Percentiles rank a stretch among this genome's conserved stretches.
These are phyloP conservation scores for Scleropages formosus DNA, from an alignment of 2,797 vertebrate species.

Conservation along the genomic window DNA sequence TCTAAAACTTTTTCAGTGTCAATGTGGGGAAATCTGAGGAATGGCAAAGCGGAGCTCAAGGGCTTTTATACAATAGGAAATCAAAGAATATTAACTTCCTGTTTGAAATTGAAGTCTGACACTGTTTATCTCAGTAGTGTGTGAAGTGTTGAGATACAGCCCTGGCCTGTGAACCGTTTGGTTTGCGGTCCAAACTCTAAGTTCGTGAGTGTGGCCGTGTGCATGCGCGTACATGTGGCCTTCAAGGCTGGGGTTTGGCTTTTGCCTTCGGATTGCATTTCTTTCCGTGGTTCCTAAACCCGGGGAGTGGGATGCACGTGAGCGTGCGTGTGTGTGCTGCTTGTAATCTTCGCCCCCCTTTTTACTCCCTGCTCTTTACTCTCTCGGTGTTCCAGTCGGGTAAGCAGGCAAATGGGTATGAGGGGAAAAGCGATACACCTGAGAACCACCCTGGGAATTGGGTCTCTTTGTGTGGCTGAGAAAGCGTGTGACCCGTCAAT, in stretches of 20 bases:
- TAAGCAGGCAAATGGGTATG: conserved; percentile 26
- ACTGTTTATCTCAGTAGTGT: conserved; percentile 43
- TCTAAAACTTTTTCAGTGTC: not conserved
- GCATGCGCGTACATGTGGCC: too few species aligned
- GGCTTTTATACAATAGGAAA: not conserved
- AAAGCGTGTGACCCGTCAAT: conserved; percentile 69
- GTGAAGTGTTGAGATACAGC: conserved; percentile 51
- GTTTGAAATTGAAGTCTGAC: conserved; percentile 40
- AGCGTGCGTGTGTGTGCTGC: not conserved
- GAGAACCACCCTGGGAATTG: conserved; percentile 71
- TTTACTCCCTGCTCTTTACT: not conserved
- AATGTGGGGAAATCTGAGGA: conserved; percentile 7
- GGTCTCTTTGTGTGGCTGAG: conserved; percentile 57
- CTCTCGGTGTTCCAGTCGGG: not conserved
- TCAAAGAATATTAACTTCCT: conserved; percentile 11
- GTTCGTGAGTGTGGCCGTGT: conserved; percentile 43
- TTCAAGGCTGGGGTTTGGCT: too few species aligned
- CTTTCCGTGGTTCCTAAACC: too few species aligned
- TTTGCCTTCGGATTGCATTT: too few species aligned
- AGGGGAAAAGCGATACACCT: conserved; percentile 66
- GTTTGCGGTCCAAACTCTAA: conserved; percentile 54
- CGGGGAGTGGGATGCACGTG: not conserved
- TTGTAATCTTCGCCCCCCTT: not conserved
- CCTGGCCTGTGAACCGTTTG: conserved; percentile 51
- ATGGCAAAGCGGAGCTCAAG: not conserved